Base-by-base conservation (phyloP, 2,797 vertebrate genomes). In the Hylomyscus alleni region DNA sequence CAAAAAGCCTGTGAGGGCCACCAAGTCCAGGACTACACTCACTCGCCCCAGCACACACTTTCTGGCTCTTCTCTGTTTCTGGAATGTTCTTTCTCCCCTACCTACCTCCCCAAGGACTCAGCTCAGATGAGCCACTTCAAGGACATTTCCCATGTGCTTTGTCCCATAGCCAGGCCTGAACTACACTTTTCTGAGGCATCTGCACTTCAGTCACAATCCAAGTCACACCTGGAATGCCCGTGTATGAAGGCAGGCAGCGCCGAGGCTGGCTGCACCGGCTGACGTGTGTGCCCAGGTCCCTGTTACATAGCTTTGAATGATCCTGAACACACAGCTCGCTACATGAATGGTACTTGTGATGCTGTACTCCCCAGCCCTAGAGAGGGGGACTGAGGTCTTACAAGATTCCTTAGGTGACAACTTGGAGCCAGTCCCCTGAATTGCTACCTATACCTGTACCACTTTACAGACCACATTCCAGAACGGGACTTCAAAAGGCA, bases 111-210 rank as follows among this genome's bases (percentile, higher is more conserved):
- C 0, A 1, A 31, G 60, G 31, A 76, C 37, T 67, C 29, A 85
- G 54, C 15, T 90, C 65, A 90, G n/a, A n/a, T 26, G 34, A 40
- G 40, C 80, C 31, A 56, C 54, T 52, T 72, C 54, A 47, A 40
- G 89, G 75, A 80, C 47, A 44, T 0, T 2, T 26, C 60, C 34
- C n/a, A 93, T 15, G 67, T 0, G 67, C 31, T 17, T n/a, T 17
- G 34, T 9, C 2, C 0, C 2, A 34, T 14, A 6, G 0, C n/a
- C 29, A 37, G 54, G 10, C 9, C 72, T 6, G 26, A 1, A 0
- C 47, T 19, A 50, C 11, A 14, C 9, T 58, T 91, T 62, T 56
- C 52, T 7, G 3, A 12, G 34, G 47, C 13, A 31, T 62, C 78
- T 50, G 62, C 29, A 67, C 44, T 65, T 90, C 31, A 34, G 14